A percentile compares a stretch with the other conserved stretches of the same genome.
phyloP scores from a whole-genome alignment of 1,140 invertebrate genomes.

The Hyles euphorbiae region DNA sequence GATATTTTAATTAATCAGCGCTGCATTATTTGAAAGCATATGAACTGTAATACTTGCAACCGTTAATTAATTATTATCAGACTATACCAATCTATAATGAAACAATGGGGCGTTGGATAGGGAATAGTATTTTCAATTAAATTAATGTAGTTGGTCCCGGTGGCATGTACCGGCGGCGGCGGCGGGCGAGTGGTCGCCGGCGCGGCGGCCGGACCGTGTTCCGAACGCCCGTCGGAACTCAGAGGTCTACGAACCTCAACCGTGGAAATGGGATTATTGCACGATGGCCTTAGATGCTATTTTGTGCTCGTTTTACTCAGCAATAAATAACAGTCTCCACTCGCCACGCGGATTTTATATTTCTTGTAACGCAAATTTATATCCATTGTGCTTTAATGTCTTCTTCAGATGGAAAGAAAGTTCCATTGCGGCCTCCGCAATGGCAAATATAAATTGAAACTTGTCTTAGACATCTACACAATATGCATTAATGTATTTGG shows the following conservation, averaged over 20 bases:
- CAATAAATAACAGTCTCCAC: slow-evolving; percentile 31
- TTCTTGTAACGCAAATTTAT: slow-evolving; percentile 1
- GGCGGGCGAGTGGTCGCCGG: slow-evolving; percentile 29
- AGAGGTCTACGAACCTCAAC: slow-evolving; percentile 61
- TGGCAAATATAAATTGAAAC: too few species aligned
- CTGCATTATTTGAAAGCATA: too few species aligned
- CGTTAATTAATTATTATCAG: too few species aligned
- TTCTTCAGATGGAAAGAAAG: too few species aligned
- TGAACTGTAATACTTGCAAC: too few species aligned
- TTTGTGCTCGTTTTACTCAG: slow-evolving; percentile 47
- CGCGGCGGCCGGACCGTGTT: slow-evolving; percentile 11
- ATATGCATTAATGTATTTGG: too few species aligned
- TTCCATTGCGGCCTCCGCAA: too few species aligned
- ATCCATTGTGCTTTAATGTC: not conserved
- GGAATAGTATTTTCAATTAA: slow-evolving; percentile 50
- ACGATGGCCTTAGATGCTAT: slow-evolving; percentile 54
- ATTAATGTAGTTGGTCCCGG: slow-evolving; percentile 52
- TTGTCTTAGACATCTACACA: too few species aligned
- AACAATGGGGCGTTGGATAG: slow-evolving; percentile 16
- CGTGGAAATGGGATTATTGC: slow-evolving; percentile 66
- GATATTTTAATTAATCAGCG: too few species aligned
- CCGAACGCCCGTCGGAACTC: slow-evolving; percentile 16
- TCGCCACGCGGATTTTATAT: slow-evolving; percentile 1
- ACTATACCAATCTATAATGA: too few species aligned
- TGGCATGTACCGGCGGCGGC: slow-evolving; percentile 21